Evolutionary conservation across 1,140 invertebrate species (phyloP).

Genomic region (Dreissena rostriformis): DNA sequence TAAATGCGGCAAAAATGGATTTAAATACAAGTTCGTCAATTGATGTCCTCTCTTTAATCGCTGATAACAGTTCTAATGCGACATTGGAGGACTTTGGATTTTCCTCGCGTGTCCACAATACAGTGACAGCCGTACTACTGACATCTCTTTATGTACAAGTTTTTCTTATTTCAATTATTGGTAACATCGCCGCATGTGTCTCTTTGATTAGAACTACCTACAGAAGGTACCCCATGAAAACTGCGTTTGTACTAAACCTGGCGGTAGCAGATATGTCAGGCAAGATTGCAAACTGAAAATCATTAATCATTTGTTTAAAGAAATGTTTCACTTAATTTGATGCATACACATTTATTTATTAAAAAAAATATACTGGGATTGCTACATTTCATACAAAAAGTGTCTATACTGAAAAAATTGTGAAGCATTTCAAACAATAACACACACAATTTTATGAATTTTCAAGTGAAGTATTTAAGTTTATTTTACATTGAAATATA

Average conservation of each 20-base stretch:
- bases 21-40: too few relatives aligned
- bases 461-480: too few relatives aligned
- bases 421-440: too few relatives aligned
- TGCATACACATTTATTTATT: too few relatives aligned
- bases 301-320: not conserved
- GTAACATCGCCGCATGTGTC: not conserved
- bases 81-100: conserved; percentile 15
- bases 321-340: not conserved
- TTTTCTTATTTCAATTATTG: conserved; percentile 25
- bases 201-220: not conserved
- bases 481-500: too few relatives aligned
- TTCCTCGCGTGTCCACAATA: not conserved
- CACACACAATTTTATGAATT: too few relatives aligned
- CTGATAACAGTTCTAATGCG: too few relatives aligned
- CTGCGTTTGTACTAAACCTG: conserved; percentile 30
- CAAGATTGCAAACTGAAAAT: not conserved
- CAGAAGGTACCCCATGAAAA: conserved; percentile 17
- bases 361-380: too few relatives aligned
- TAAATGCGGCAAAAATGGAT: too few relatives aligned
- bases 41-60: too few relatives aligned
- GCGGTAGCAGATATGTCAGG: conserved; percentile 38
- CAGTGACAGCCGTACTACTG: not conserved
- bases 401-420: too few relatives aligned
- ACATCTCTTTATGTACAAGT: conserved; percentile 33
- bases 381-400: too few relatives aligned